A percentile compares a stretch with the other conserved stretches of the same genome.
Conservation (phyloP, 2,113 vertebrate species). For the Herpailurus yagouaroundi region DNA sequence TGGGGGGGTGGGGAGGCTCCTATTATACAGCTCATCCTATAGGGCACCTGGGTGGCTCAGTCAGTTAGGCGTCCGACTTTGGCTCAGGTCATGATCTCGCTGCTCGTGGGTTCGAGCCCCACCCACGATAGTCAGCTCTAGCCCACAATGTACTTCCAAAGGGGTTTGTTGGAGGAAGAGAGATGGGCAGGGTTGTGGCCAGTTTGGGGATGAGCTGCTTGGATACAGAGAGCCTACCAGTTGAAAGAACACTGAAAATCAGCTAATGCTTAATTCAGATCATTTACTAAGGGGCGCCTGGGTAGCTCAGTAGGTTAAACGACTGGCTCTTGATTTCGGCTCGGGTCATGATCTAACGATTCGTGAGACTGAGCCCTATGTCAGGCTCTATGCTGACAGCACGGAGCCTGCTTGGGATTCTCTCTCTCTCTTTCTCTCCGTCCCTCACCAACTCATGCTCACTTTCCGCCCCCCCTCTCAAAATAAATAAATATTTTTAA, state of each 20-base stretch:
- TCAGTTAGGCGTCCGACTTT: too few relatives aligned
- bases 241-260: not conserved
- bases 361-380: not conserved
- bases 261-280: not conserved
- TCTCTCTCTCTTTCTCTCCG: not conserved
- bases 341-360: not conserved
- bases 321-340: not conserved
- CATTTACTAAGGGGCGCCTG: not conserved
- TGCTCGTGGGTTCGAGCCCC: too few relatives aligned
- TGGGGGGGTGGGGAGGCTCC: not conserved
- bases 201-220: not conserved
- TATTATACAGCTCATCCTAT: accelerated
- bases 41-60: too few relatives aligned
- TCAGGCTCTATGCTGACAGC: not conserved
- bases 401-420: not conserved
- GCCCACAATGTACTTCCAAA: not conserved
- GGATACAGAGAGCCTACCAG: not conserved
- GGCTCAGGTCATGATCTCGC: too few relatives aligned
- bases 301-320: not conserved
- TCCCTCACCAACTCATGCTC: not conserved
- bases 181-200: not conserved
- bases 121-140: accelerated
- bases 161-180: not conserved
- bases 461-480: not conserved
- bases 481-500: not conserved